phyloP scores from a whole-genome alignment of 2,888 invertebrate genomes.

The Caenorhabditis becei region DNA sequence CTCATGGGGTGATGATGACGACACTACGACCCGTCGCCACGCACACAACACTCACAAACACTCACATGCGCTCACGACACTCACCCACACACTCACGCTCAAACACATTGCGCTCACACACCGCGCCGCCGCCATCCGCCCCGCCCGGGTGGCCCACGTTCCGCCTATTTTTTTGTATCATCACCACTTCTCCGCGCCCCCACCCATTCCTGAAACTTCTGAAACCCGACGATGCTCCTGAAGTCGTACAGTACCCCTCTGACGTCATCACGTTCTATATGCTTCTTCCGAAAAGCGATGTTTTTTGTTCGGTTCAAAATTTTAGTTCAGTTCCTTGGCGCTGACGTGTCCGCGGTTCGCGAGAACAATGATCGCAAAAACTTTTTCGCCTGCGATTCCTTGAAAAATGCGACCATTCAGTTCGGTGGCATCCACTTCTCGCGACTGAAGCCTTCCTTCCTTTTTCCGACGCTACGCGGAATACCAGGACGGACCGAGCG shows the following conservation, averaged over 20 bases:
- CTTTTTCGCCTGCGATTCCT: not conserved
- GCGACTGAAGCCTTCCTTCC: constrained; percentile 44
- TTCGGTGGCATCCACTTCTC: constrained; percentile 26
- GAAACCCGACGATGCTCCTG: not conserved
- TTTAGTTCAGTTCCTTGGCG: not conserved
- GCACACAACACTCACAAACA: constrained; percentile 52
- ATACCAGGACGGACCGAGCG: constrained; percentile 45
- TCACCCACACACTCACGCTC: constrained; percentile 46
- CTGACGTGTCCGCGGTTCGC: not conserved
- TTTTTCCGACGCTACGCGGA: constrained; percentile 48
- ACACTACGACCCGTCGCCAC: constrained; percentile 48
- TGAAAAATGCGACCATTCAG: not conserved
- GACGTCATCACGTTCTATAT: not conserved
- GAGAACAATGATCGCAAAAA: not conserved
- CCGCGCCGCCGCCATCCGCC: constrained; percentile 55
- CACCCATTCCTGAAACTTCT: not conserved
- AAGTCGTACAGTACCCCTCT: not conserved
- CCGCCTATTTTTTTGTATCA: constrained; percentile 1
- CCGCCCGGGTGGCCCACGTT: constrained; percentile 55
- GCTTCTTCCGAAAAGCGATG: not conserved
- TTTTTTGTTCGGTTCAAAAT: not conserved
- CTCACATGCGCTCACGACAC: constrained; percentile 54
- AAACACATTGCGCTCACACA: constrained; percentile 49
- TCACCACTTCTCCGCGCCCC: not conserved
- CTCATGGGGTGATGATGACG: constrained; percentile 28